Evolutionary conservation across 2,797 vertebrate species (phyloP), one percentile per base, ranked within the genome.

Genomic region (Sebastiscus albofasciatus): DNA sequence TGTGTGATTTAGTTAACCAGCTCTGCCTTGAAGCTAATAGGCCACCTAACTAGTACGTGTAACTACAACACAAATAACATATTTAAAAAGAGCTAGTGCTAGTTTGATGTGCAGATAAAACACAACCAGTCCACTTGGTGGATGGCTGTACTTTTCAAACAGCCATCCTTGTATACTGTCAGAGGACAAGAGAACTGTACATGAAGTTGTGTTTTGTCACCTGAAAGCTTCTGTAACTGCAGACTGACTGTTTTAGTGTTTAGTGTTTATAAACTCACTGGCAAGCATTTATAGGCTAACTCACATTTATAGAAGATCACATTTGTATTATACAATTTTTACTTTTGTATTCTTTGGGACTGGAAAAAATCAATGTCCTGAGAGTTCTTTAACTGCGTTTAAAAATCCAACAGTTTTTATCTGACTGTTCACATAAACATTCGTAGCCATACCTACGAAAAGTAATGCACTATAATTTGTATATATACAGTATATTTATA

Each of bases 161-260:
- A 61, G 29, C 4, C 29, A 4, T 34, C 60, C 20, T 13, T 0
- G 39, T 46, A 46, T 0, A 46, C 14, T 46, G 39, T 46, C 39
- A 46, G 14, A 46, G 14, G 5, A 16, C 39, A 46, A 18, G 14
- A 46, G 39, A 16, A 46, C 14, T 46, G 39, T 46, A 7, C 39
- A 46, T 18, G 39, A 16, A 46, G 3, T 46, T 7, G 6, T 46
- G 14, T 46, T 46, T 46, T 16, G 14, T 46, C 39, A 18, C 39
- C 39, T 46, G 39, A 16, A 46, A 46, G 39, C 14, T 46, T 46
- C 39, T 1, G 0, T 46, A 46, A 0, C 1, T 46, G 0, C 39
- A 46, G 14, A 46, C 39, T 46, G 39, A 46, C 14, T 0, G 5
- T 42, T 42, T 42, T n/a, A n/a, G n/a, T n/a, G n/a, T n/a, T n/a